A percentile compares a stretch with the other conserved stretches of the same genome.
Conservation (phyloP, 2,113 vertebrate genomes). For the Craseonycteris thonglongyai region DNA sequence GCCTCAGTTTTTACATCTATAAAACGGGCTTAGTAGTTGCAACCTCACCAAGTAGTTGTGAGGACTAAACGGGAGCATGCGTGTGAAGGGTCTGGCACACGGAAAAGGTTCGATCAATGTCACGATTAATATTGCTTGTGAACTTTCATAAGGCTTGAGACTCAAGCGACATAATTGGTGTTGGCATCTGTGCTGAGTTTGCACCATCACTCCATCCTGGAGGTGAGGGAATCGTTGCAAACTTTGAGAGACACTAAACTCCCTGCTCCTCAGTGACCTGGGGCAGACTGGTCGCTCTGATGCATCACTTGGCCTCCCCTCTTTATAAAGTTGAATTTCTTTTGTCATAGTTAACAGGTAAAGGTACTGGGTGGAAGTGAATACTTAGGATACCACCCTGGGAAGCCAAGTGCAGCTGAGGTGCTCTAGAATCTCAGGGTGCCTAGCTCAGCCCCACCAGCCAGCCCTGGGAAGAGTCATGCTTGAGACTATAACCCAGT, state of each 20-base stretch:
- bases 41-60: neutral
- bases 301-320: neutral
- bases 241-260: neutral
- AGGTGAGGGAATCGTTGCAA: neutral
- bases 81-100: neutral
- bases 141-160: neutral
- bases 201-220: neutral
- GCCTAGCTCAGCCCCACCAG: neutral
- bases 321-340: neutral
- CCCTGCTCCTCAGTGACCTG: neutral
- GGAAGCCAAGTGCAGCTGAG: neutral
- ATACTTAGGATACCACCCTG: neutral
- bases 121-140: neutral
- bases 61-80: neutral
- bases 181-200: neutral
- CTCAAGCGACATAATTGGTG: neutral
- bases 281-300: neutral
- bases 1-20: neutral
- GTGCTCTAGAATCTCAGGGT: neutral
- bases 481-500: accelerated
- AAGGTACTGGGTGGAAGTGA: neutral
- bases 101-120: neutral
- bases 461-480: too few species aligned
- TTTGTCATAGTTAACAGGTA: neutral
- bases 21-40: neutral